Evolutionary conservation across 2,113 vertebrate genomes (phyloP).

Genomic region (Heptranchias perlo): DNA sequence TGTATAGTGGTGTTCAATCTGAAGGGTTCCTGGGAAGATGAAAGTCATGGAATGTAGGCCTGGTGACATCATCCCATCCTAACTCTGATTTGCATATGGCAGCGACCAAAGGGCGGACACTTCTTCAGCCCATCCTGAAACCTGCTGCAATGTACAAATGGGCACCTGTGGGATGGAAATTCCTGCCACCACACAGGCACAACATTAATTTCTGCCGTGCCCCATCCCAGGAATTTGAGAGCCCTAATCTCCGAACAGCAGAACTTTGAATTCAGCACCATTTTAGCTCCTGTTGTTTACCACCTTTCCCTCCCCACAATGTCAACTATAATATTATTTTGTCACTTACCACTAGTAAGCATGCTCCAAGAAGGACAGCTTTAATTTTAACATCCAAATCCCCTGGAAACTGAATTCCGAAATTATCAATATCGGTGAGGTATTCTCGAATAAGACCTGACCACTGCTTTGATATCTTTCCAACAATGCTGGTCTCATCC

Average conservation of each 20-base stretch:
- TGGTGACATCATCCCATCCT: not conserved
- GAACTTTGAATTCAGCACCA: not conserved
- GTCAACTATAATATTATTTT: not conserved
- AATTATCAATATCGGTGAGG: slow-evolving; percentile 85
- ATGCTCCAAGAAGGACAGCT: slow-evolving; percentile 83
- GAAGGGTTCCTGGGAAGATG: not conserved
- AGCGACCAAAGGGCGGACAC: not conserved
- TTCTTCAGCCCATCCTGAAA: not conserved
- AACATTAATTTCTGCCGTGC: not conserved
- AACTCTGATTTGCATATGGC: not conserved
- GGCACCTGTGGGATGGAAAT: not conserved
- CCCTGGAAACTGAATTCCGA: slow-evolving; percentile 83
- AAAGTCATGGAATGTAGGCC: not conserved
- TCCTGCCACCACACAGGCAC: not conserved
- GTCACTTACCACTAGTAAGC: slow-evolving; percentile 87
- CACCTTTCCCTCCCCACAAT: not conserved
- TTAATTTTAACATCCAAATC: slow-evolving; percentile 90
- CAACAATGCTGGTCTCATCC: slow-evolving; percentile 69
- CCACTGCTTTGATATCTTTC: slow-evolving; percentile 91
- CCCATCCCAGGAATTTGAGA: not conserved
- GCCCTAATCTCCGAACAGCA: not conserved
- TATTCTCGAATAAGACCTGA: slow-evolving; percentile 70
- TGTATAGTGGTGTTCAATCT: too few relatives aligned
- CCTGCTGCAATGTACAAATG: not conserved
- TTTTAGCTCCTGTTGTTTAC: not conserved